Evolutionary conservation across 2,797 vertebrate genomes (phyloP), one percentile per base, ranked within the genome.

Genomic region (Poeciliopsis gracilis): DNA sequence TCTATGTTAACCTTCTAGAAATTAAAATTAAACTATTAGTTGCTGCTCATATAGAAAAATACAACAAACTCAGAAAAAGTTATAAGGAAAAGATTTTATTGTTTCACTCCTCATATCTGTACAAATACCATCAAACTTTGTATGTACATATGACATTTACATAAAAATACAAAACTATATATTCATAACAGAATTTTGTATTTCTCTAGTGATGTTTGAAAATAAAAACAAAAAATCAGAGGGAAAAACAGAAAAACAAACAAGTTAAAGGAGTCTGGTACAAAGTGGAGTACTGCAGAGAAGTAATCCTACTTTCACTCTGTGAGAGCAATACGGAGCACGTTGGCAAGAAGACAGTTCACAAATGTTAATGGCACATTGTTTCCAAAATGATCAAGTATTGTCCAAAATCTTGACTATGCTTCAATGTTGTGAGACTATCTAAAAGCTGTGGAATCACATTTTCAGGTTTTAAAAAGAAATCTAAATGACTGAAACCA

Each of bases 91-190:
- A 94, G 92, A 90, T 90, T 95, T 97, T 97, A 97, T 97, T 97
- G 95, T 97, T 97, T 97, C 97, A 98, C 97, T 97, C 97, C 97
- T 98, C 95, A 96, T 98, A 97, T 99, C 98, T 99, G 97, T 99
- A 99, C 98, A 99, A 98, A 99, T 99, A 98, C 97, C 97, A 97
- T 97, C 98, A 98, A 98, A 99, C 97, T 97, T 98, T 99, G 96
- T 99, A 99, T 99, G 97, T 99, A 99, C 98, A 99, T 97, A 97
- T 97, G 97, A 99, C 98, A 99, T 99, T 99, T 99, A 99, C 98
- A 99, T 98, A 98, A 97, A 99, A 99, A 98, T 99, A 99, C 97
- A 99, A 98, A 99, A 99, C 98, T 99, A 99, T 99, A 98, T 99
- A 98, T 99, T 97, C 98, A 95, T 93, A 97, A 98, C 97, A 97